phyloP scores from a whole-genome alignment of 92 coral and sea anemone genomes.

The Zoanthus sansibaricus region DNA sequence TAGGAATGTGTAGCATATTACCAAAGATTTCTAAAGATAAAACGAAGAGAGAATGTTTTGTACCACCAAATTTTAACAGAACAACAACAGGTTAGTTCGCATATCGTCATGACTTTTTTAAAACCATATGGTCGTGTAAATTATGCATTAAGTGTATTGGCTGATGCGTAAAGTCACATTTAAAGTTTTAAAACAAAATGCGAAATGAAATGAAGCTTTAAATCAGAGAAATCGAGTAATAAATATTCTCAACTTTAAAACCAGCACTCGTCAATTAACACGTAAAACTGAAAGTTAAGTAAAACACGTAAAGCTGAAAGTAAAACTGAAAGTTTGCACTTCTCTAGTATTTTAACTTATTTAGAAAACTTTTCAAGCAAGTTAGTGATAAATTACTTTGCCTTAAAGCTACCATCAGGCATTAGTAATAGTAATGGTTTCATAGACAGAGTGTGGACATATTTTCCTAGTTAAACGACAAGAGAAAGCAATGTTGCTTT shows the following conservation, averaged over 20 bases:
- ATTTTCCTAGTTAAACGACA: background rate
- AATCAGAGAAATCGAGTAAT: background rate
- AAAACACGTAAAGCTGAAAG: too few species aligned
- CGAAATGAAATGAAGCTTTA: background rate
- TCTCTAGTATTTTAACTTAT: background rate
- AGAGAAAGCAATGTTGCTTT: background rate
- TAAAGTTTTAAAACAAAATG: background rate
- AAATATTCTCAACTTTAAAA: background rate
- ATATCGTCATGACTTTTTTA: background rate
- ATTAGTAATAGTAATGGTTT: too few species aligned
- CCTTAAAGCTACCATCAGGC: background rate
- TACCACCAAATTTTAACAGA: slow-evolving; percentile 68
- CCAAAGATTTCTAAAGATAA: slow-evolving; percentile 62
- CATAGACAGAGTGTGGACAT: too few species aligned
- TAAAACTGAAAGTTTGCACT: background rate
- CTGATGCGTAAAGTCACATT: background rate
- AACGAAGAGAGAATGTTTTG: slow-evolving; percentile 54
- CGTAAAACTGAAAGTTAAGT: background rate
- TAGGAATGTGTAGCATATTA: slow-evolving; percentile 61
- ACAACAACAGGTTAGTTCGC: slow-evolving; percentile 13
- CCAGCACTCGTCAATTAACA: background rate
- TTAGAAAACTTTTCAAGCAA: too few species aligned
- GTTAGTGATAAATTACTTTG: background rate
- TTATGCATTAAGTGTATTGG: background rate
- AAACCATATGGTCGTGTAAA: background rate